These are phyloP conservation scores for Hyphantria cunea DNA, from an alignment of 1,140 invertebrate genomes.

Conservation along the genomic window DNA sequence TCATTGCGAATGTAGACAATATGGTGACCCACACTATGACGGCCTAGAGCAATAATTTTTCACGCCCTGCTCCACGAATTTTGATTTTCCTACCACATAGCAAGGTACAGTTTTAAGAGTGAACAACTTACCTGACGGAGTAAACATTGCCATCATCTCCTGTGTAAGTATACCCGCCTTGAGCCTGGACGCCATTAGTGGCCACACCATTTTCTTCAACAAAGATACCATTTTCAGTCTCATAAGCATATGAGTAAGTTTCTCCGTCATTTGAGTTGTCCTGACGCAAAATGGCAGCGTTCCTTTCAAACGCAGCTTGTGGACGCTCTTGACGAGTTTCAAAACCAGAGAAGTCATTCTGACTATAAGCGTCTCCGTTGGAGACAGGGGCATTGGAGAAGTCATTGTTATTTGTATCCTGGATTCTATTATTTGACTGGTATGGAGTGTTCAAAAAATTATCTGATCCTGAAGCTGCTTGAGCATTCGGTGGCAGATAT, in stretches of 20 bases:
- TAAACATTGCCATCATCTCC: constrained; percentile 65
- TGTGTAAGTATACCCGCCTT: constrained; percentile 16
- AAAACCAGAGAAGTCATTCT: constrained; percentile 21
- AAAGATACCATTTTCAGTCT: constrained; percentile 68
- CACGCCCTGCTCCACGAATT: too few species aligned
- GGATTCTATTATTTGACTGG: constrained; percentile 17
- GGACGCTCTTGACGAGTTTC: constrained; percentile 50
- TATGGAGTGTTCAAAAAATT: constrained; percentile 59
- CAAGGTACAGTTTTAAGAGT: too few species aligned
- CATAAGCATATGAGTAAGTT: constrained; percentile 60
- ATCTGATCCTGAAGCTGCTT: constrained; percentile 77
- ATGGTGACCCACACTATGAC: too few species aligned
- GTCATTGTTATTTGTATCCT: constrained; percentile 7
- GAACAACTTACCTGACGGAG: constrained; percentile 38
- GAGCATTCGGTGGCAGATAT: constrained; percentile 84
- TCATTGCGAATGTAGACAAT: too few species aligned
- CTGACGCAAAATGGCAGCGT: constrained; percentile 55
- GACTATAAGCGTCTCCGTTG: constrained; percentile 4
- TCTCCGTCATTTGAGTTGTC: constrained; percentile 59
- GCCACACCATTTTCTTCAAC: constrained; percentile 43
- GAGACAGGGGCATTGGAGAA: not conserved
- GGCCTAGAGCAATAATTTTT: too few species aligned
- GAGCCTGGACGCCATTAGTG: constrained; percentile 58
- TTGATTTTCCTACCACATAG: too few species aligned
- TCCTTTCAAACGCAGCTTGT: constrained; percentile 62